These are phyloP conservation scores for Lasioglossum villosulum DNA, from an alignment of 2,888 invertebrate species.

Conservation along the genomic window DNA sequence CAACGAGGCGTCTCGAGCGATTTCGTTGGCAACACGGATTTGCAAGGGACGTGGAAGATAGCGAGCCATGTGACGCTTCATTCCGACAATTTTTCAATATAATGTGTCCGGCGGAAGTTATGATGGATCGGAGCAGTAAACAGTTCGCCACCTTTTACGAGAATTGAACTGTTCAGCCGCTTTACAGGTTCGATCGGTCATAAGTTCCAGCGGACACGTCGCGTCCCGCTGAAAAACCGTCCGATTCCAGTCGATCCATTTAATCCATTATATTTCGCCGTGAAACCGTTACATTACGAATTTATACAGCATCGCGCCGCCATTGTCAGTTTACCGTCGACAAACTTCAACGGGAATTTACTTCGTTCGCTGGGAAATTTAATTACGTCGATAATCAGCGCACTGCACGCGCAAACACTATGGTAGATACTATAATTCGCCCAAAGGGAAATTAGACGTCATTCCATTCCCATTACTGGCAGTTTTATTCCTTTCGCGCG, in stretches of 20 bases:
- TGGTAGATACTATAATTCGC: background rate
- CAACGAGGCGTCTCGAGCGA: background rate
- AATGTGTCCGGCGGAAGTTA: slow-evolving; percentile 4
- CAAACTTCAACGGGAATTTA: background rate
- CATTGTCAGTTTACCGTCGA: background rate
- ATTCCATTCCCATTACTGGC: background rate
- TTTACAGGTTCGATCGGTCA: slow-evolving; percentile 16
- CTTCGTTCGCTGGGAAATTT: background rate
- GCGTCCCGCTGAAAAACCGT: background rate
- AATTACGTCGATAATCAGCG: background rate
- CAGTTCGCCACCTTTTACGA: slow-evolving; percentile 1
- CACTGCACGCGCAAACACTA: background rate
- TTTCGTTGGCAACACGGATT: background rate
- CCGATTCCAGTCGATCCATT: background rate
- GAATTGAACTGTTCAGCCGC: background rate
- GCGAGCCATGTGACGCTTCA: background rate
- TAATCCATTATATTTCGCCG: background rate
- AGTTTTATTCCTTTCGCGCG: background rate
- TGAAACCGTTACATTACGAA: background rate
- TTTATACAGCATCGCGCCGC: background rate
- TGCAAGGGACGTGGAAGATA: background rate
- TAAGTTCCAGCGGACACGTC: background rate
- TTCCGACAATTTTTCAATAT: slow-evolving; percentile 3
- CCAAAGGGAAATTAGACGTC: background rate
- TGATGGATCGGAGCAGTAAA: slow-evolving; percentile 21